These are phyloP conservation scores for Puntigrus tetrazona DNA, from an alignment of 2,113 vertebrate species.

Conservation along the genomic window DNA sequence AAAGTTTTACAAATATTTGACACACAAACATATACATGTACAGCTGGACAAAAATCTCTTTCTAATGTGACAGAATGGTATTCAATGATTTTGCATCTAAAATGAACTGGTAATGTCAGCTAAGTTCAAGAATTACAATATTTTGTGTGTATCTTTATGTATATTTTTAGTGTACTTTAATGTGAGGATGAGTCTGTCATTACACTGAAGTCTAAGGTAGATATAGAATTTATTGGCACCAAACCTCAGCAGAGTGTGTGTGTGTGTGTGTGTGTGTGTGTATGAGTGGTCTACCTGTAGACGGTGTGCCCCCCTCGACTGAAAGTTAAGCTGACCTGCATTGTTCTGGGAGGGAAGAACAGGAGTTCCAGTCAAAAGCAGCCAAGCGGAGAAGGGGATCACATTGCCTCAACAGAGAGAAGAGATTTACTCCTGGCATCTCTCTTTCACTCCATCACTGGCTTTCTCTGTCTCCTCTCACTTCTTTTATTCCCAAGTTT, in stretches of 20 bases:
- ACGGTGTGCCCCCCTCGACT: conserved; percentile 81
- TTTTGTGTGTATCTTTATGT: not conserved
- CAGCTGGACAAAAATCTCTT: not conserved
- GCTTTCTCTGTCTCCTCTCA: not conserved
- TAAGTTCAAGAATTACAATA: not conserved
- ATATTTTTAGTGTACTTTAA: not conserved
- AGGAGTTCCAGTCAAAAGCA: conserved; percentile 73
- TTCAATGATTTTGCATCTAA: not conserved
- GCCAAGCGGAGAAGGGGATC: conserved; percentile 71
- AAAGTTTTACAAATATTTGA: not conserved
- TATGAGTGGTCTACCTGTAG: conserved; percentile 72
- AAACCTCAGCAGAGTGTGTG: conserved; percentile 16
- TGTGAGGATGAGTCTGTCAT: not conserved
- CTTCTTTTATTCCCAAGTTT: not conserved
- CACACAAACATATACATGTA: not conserved
- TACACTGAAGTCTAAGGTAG: too few relatives aligned
- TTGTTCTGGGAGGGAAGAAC: conserved; percentile 81
- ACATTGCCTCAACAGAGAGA: conserved; percentile 72
- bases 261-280: not conserved
- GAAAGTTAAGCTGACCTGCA: conserved; percentile 86
- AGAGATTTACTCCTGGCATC: conserved; percentile 65
- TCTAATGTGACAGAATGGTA: not conserved
- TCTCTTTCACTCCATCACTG: conserved; percentile 41
- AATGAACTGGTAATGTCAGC: not conserved
- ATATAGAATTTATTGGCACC: not conserved